Conservation (phyloP, 2,113 vertebrate species). For the Colinus virginianus region DNA sequence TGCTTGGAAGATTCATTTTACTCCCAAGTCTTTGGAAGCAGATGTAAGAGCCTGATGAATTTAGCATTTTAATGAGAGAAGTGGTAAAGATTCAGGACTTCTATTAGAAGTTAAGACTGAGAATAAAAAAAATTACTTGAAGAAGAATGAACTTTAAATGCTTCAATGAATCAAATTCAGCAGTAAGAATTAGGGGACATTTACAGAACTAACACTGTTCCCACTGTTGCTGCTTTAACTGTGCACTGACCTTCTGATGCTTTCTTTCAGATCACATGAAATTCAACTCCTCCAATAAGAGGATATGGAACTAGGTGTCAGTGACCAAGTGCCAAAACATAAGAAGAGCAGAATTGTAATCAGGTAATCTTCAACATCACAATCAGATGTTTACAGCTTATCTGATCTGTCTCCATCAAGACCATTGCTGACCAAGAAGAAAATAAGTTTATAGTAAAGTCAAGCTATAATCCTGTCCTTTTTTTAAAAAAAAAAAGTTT, state of each 20-base stretch:
- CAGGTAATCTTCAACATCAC: background rate
- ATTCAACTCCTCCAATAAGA: background rate
- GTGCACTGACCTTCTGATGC: background rate
- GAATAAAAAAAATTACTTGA: background rate
- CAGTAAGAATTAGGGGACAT: background rate
- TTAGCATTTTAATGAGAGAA: background rate
- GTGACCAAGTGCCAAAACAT: background rate
- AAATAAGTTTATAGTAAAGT: background rate
- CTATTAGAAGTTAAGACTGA: background rate
- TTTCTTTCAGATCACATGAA: background rate
- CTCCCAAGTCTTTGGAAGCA: background rate
- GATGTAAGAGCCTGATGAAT: background rate
- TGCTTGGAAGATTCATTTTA: background rate
- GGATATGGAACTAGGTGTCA: background rate
- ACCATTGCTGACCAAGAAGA: background rate
- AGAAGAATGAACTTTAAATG: background rate
- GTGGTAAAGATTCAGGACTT: background rate
- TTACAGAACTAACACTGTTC: background rate
- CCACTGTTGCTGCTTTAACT: background rate
- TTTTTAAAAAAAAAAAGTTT: background rate
- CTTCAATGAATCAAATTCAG: background rate
- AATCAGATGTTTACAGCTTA: background rate
- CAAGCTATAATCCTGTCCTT: background rate
- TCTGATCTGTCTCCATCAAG: background rate
- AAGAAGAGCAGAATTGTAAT: background rate